Base-by-base conservation (phyloP, 2,797 vertebrate genomes). In the Craterocephalus amniculus region DNA sequence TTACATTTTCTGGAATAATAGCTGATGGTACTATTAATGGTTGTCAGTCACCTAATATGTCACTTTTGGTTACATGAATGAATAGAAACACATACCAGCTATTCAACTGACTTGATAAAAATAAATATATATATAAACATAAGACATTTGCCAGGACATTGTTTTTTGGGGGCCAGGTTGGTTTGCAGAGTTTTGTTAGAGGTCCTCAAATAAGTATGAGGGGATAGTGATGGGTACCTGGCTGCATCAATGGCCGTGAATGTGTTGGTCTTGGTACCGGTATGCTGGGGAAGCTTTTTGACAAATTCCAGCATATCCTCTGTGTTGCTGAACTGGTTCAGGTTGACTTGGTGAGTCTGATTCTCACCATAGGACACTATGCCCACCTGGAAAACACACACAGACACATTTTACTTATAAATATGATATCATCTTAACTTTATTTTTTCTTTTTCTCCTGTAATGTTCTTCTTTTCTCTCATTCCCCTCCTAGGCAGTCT, bases 291-390 rank as follows among this genome's bases (percentile, higher is more conserved):
- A 79, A 99, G 96, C 0, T 63, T 58, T 0, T 24, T 64, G 4
- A 97, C 96, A 38, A 95, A 93, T 0, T 63, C 1, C 61, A 96
- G 88, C 38, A 98, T 93, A 6, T 92, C 92, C 0, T 79, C 27
- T 0, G 91, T 98, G 34, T 94, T 96, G 2, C 89, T 88, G 66
- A 97, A 97, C 48, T 97, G 94, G 73, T 95, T 99, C 83, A 99
- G 93, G 80, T 95, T 97, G 91, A 99, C 97, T 1, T 95, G 93
- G 80, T 99, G 97, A 32, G 94, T 96, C 52, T 98, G 96, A 0
- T 90, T 92, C 86, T 95, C 89, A n/a, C 97, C 97, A 1, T 99
- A 99, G 1, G 98, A 97, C 84, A 99, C 97, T 38, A 99, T 95
- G 69, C 97, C 97, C 87, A 99, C 97, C 98, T 99, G 87, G 72